Base-by-base conservation (phyloP, 1,140 invertebrate genomes). In the Drosophila aff. region DNA sequence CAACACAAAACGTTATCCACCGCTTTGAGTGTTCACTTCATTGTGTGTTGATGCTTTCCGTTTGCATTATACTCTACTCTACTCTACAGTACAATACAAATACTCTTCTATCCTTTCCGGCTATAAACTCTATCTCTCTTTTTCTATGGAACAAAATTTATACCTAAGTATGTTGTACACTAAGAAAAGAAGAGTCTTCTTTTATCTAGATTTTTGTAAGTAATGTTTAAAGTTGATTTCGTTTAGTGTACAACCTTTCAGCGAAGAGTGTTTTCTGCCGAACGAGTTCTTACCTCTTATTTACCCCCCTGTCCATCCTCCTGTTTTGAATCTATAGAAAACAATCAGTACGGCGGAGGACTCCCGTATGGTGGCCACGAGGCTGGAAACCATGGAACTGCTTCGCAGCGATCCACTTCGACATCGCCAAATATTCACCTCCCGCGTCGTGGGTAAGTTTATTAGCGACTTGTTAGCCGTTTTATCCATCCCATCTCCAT, bases 351-450 rank as follows among this genome's bases (percentile, higher is more conserved):
- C 55, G 84, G 81, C 55, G 84, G 74, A 9, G 83, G 91, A 15
- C 55, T 79, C 21, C 66, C 77, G 8, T 92, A 87, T 80, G 52
- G 41, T 80, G 52, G 41, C 3, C 83, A 90, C 53, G 91, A 92
- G 40, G 52, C 67, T 11, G 68, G 59, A 15, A 61, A 81, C 23
- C 89, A 92, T 61, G 84, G 76, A 43, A 60, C 68, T 1, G 66
- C 78, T 7, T 87, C 89, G 1, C 91, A 92, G 43, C 73, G 91
- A 16, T 92, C 91, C 1, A 79, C 74, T 10, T 91, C 91, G 4
- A 82, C 91, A 28, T 92, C 92, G 21, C 92, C 92, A 33, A 92
- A 92, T 40, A 92, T 92, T 21, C 84, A 92, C 55, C 62, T 76
- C 3, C 76, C 84, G n/a, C 84, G 92, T 8, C 89, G 82, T 62